Base-by-base conservation (phyloP, 2,113 vertebrate genomes). In the Oplegnathus fasciatus region DNA sequence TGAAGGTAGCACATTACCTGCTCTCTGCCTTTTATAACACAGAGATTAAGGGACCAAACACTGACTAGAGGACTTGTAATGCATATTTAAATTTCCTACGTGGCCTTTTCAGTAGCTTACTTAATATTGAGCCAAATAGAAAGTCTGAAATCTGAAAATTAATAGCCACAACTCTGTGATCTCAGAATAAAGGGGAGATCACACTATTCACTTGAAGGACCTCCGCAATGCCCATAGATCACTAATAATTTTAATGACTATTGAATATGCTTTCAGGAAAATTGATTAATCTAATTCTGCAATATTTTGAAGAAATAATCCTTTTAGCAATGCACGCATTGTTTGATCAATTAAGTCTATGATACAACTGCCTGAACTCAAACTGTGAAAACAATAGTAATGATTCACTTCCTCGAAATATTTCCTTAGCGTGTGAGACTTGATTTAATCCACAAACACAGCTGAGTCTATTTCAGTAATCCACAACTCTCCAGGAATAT, bases 171-270 rank as follows among this genome's bases (percentile, higher is more conserved):
- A 86, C 72, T 78, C 32, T 93, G 79, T 92, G 93, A 93, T 90
- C 84, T 87, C 22, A 75, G 77, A 89, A 89, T 80, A 85, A 92
- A 92, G 78, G 37, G 42, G 62, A 90, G 92, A 92, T 92, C 91
- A 91, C 84, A 90, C 83, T 82, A 55, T 78, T 88, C 68, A 77
- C 83, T 86, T 86, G 30, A 89, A 91, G 86, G 86, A 84, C 86
- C 57, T 80, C 26, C 8, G 80, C 78, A 52, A 66, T 88, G 69
- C 80, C 37, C 85, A 88, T 65, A 82, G 80, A 93, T 91, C 85
- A 84, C 73, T 84, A 78, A 83, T 90, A 54, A 86, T 87, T 90
- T 75, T 62, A 90, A 90, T 85, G 83, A 83, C 40, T 78, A 37
- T 37, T 37, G 78, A 82, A 69, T 89, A 42, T 85, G 86, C 44